Base-by-base conservation (phyloP, 2,797 vertebrate species). In the Pitangus sulphuratus region DNA sequence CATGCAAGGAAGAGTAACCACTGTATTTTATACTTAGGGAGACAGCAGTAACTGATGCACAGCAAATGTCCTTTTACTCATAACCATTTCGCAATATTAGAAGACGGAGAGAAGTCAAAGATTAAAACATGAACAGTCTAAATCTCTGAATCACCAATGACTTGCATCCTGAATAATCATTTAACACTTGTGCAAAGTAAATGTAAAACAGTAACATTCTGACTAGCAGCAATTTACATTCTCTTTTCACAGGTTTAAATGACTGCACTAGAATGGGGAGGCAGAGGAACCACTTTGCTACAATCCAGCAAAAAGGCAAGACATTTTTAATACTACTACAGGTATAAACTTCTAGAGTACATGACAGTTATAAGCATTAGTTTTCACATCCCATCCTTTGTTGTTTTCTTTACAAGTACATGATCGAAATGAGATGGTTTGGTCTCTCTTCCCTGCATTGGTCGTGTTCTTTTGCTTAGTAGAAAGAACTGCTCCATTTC, bases 11-110 rank as follows among this genome's bases (percentile, higher is more conserved):
- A 93, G 79, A 54, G 70, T 78, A 92, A 88, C 69, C 58, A 30
- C 79, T 84, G 71, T 56, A 90, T 94, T 94, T 93, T 76, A 79
- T 66, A 82, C 79, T 79, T 83, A 30, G 37, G 84, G 42, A 94
- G 65, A 84, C 74, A 94, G 89, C 62, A 72, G 79, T 62, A 95
- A 90, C 66, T 64, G 80, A 94, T 81, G 86, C 62, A 86, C 35
- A 79, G 70, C 76, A 93, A 94, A 94, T 26, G 21, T 82, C 66
- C 92, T 82, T 91, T 74, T 56, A 91, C 61, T 84, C 62, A 60
- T 30, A 93, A 84, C 44, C 11, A 35, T 53, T 86, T 89, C 79
- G 70, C 70, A 86, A n/a, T 58, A 90, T 82, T 79, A 88, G 62
- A 91, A 89, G 51, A 83, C 40, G 56, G 33, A 78, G 37, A 28